Conservation (phyloP, 1,140 invertebrate genomes). For the Diabrotica undecimpunctata region DNA sequence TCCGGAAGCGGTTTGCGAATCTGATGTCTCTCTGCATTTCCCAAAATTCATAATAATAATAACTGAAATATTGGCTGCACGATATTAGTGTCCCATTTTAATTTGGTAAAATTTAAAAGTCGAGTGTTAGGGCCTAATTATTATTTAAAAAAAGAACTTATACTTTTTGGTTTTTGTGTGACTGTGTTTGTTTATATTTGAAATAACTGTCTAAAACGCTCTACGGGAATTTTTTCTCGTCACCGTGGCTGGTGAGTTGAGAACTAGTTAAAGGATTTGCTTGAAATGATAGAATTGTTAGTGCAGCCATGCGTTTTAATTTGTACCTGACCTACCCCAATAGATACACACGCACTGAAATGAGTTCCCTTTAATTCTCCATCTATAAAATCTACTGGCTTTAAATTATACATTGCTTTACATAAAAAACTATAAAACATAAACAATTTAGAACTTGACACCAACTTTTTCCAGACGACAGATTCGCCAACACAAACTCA, state of each 20-base stretch:
- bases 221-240: constrained; percentile 16
- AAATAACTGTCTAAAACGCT: constrained; percentile 2
- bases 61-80: constrained; percentile 4
- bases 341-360: not conserved
- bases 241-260: constrained; percentile 35
- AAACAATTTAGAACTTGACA: no score
- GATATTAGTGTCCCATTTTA: not conserved
- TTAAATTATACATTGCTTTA: no score
- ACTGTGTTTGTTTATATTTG: constrained; percentile 15
- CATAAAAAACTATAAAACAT: no score
- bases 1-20: constrained; percentile 18
- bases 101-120: not conserved
- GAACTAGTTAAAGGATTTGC: not conserved
- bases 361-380: no score
- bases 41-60: not conserved
- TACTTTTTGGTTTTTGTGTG: not conserved
- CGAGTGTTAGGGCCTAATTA: constrained; percentile 1
- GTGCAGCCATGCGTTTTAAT: not conserved
- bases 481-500: no score
- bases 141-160: constrained; percentile 3
- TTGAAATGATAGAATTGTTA: not conserved
- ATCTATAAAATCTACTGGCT: no score
- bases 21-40: not conserved
- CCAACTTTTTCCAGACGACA: no score
- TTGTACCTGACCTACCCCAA: not conserved